These are phyloP conservation scores for Amphipyra berbera DNA, from an alignment of 2,888 invertebrate genomes.

Conservation along the genomic window DNA sequence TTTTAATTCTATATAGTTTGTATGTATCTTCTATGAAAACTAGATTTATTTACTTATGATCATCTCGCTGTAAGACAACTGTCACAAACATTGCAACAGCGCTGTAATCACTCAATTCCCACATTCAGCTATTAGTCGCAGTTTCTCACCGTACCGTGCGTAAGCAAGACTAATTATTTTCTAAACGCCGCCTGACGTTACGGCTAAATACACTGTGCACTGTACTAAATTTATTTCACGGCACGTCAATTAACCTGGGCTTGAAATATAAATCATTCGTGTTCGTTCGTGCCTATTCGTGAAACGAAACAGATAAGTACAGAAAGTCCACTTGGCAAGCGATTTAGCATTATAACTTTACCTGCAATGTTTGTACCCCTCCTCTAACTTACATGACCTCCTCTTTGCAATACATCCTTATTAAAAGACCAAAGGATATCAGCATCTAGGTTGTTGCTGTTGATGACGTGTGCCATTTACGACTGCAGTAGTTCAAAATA, in stretches of 20 bases:
- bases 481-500: no score
- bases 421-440: no score
- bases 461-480: no score
- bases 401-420: background rate
- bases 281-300: constrained; percentile 38
- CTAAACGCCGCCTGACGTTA: constrained; percentile 66
- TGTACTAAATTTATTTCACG: constrained; percentile 72
- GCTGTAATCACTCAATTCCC: constrained; percentile 36
- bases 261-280: constrained; percentile 69
- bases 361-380: no score
- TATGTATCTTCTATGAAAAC: no score
- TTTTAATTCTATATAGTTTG: no score
- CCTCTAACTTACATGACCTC: no score
- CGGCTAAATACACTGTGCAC: constrained; percentile 65
- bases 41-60: background rate
- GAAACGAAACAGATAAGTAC: constrained; percentile 8
- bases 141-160: constrained; percentile 23
- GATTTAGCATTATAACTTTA: background rate
- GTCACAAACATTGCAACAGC: constrained; percentile 25
- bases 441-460: no score
- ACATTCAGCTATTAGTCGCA: constrained; percentile 45
- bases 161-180: constrained; percentile 68
- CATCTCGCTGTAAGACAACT: constrained; percentile 29
- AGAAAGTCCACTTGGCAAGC: constrained; percentile 24
- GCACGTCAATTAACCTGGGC: constrained; percentile 75